Percentiles rank a stretch among this genome's conserved stretches.
Conservation (phyloP, 2,888 invertebrate genomes). For the Drosophila subquinaria region DNA sequence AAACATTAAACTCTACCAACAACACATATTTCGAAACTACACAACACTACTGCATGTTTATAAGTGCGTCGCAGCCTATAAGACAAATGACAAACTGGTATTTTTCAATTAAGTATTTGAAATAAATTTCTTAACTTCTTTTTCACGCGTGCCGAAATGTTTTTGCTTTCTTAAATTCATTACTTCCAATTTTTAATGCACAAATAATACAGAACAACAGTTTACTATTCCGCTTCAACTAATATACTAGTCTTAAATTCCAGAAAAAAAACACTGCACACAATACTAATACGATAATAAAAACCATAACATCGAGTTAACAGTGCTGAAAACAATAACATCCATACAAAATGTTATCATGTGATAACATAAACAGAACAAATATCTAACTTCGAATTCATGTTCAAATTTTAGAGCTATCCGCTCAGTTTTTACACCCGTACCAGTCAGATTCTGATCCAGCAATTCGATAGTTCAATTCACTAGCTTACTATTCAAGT, state of each 20-base stretch:
- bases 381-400: not conserved
- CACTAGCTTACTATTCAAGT: slow-evolving; percentile 44
- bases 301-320: slow-evolving; percentile 39
- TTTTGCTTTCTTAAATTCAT: slow-evolving; percentile 38
- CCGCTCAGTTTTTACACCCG: slow-evolving; percentile 7
- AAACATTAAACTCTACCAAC: not conserved
- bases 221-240: slow-evolving; percentile 28
- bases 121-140: slow-evolving; percentile 10
- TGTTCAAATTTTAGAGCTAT: slow-evolving; percentile 24
- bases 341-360: slow-evolving; percentile 24
- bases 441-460: slow-evolving; percentile 7
- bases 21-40: slow-evolving; percentile 13
- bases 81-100: slow-evolving; percentile 3
- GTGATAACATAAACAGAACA: not conserved
- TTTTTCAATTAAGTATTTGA: slow-evolving; percentile 5
- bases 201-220: slow-evolving; percentile 17
- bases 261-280: slow-evolving; percentile 20
- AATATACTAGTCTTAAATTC: not conserved
- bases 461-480: slow-evolving; percentile 32
- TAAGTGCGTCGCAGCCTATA: slow-evolving; percentile 21
- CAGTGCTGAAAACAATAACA: slow-evolving; percentile 45
- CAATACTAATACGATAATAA: slow-evolving; percentile 7
- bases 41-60: slow-evolving; percentile 19
- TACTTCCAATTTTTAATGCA: slow-evolving; percentile 34
- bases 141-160: slow-evolving; percentile 11